Evolutionary conservation across 1,140 invertebrate species (phyloP), one percentile per base, ranked within the genome.

Genomic region (Uloborus diversus): DNA sequence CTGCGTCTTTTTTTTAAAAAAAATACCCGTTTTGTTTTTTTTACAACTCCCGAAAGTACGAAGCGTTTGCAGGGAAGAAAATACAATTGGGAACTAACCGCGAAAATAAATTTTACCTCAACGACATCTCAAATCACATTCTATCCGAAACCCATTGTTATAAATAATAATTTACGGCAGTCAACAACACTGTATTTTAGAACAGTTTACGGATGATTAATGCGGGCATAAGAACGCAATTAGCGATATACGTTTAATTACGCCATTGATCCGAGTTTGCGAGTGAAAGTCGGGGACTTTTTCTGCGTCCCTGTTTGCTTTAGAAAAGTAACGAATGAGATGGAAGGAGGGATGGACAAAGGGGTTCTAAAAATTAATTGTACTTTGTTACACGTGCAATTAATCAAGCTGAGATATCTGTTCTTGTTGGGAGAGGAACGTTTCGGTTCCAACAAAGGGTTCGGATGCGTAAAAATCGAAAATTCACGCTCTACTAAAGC

Each of bases 171-270:
- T n/a, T 20, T 65, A 23, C 47, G 42, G 32, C 73, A 78, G 73
- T 78, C 73, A 78, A 66, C 62, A 57, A 57, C 73, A 78, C 11
- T n/a, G 47, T 49, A 20, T 51, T 64, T 75, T 75, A 56, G 57
- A 64, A 37, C 62, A 66, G 47, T 78, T 56, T 56, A 28, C 61
- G 23, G 62, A 66, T 78, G 62, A 78, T 78, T 78, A 78, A 78
- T 78, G 61, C 49, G n/a, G 23, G 49, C 73, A 78, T 78, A 78
- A 78, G 73, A 78, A 78, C 61, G 73, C 49, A 78, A 78, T 78
- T 78, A 78, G 73, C 37, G 61, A 61, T 78, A 78, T 37, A 66
- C 73, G 61, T 78, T 78, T 78, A 78, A 78, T 78, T 78, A 78
- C 30, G 14, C 62, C 66, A 78, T 78, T 66, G 73, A 78, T 78